These are phyloP conservation scores for Ictalurus punctatus DNA, from an alignment of 2,113 vertebrate genomes.

Conservation along the genomic window DNA sequence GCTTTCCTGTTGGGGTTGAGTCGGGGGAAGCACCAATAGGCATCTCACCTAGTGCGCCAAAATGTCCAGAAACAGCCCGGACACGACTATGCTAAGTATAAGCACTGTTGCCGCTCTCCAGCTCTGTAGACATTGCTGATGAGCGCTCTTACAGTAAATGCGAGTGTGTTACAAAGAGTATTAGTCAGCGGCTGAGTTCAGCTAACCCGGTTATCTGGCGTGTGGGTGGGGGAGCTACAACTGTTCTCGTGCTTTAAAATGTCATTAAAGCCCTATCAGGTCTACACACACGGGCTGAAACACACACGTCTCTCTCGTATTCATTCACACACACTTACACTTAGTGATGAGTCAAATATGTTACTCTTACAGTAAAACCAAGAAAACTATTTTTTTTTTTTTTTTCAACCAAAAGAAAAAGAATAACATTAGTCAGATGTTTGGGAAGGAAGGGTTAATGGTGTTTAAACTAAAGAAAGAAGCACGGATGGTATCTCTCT, in stretches of 20 bases:
- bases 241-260: slow-evolving; percentile 56
- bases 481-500: background rate
- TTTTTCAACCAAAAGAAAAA: background rate
- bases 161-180: slow-evolving; percentile 34
- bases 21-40: too few species aligned
- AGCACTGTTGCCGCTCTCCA: background rate
- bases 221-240: slow-evolving; percentile 70
- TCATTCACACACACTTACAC: slow-evolving; percentile 1
- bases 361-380: slow-evolving; percentile 18
- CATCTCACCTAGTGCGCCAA: too few species aligned
- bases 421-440: background rate
- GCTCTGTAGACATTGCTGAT: background rate
- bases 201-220: slow-evolving; percentile 58
- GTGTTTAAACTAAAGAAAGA: background rate
- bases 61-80: too few species aligned
- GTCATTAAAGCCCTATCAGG: slow-evolving; percentile 56
- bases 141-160: slow-evolving; percentile 52
- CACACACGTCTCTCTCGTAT: background rate
- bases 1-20: too few species aligned
- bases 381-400: background rate
- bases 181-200: slow-evolving; percentile 46
- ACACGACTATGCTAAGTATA: background rate
- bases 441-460: background rate
- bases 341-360: slow-evolving; percentile 30
- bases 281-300: background rate